Evolutionary conservation across 2,888 invertebrate species (phyloP).

Genomic region (Leuctra nigra): DNA sequence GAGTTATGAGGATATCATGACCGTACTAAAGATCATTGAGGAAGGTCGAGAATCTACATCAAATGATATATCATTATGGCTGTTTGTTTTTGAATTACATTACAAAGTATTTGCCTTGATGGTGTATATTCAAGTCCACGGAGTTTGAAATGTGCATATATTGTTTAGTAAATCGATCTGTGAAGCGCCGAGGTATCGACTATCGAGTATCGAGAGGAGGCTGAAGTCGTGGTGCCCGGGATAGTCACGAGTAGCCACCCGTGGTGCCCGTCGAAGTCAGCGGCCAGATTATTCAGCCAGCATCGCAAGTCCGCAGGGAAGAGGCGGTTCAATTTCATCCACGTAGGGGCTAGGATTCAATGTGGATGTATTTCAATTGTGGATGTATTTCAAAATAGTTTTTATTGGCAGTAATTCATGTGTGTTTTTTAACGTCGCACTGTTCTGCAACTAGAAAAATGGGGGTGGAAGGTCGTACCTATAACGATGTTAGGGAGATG

Average conservation of each 20-base stretch:
- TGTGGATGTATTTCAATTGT: too few species aligned
- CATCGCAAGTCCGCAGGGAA: too few species aligned
- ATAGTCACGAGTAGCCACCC: slow-evolving; percentile 15
- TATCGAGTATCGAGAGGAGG: background rate
- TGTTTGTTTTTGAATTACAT: slow-evolving; percentile 3
- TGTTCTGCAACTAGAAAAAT: too few species aligned
- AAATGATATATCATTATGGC: background rate
- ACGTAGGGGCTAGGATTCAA: too few species aligned
- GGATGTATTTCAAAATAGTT: too few species aligned
- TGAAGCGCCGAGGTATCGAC: background rate
- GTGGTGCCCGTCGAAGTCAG: slow-evolving; percentile 5
- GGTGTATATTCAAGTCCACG: background rate
- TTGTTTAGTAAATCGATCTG: background rate
- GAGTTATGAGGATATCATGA: background rate
- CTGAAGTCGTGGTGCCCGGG: slow-evolving; percentile 11
- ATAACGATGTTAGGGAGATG: too few species aligned
- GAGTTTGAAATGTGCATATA: background rate
- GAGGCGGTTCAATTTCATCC: too few species aligned
- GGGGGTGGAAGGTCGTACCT: too few species aligned
- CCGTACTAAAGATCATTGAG: slow-evolving; percentile 9
- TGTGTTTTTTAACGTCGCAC: too few species aligned
- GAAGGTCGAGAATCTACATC: slow-evolving; percentile 1
- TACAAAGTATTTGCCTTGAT: background rate
- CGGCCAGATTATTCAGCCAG: too few species aligned
- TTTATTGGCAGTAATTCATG: too few species aligned